A percentile compares a stretch with the other conserved stretches of the same genome.
phyloP scores from a whole-genome alignment of 2,113 vertebrate genomes.

The Tenrec ecaudatus region DNA sequence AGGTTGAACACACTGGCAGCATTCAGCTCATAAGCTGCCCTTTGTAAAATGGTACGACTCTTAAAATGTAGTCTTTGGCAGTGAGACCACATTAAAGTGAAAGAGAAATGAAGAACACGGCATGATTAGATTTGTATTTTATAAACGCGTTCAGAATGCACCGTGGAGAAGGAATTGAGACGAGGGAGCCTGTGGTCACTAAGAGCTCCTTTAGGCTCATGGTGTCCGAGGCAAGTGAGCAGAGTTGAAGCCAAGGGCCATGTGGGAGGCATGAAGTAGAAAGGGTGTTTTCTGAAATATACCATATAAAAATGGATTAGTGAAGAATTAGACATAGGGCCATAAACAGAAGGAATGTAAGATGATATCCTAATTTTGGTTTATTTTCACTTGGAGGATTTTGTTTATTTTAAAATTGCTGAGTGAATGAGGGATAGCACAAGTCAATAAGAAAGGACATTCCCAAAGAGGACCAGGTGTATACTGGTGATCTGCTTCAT shows the following conservation, averaged over 20 bases:
- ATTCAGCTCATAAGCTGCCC: too few relatives aligned
- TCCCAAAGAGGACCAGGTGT: not conserved
- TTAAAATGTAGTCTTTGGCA: slow-evolving; percentile 37
- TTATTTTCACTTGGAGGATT: not conserved
- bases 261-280: not conserved
- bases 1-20: too few relatives aligned
- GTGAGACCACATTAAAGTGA: not conserved
- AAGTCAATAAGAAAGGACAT: not conserved
- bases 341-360: not conserved
- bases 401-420: not conserved
- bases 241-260: not conserved
- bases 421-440: not conserved
- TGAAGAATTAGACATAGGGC: not conserved
- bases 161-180: not conserved
- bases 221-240: not conserved
- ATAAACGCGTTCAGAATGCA: not conserved
- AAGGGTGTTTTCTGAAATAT: not conserved
- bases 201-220: not conserved
- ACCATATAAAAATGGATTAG: not conserved
- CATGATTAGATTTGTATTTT: not conserved
- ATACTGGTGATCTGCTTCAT: not conserved
- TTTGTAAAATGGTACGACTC: too few relatives aligned
- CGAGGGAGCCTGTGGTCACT: not conserved
- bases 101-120: not conserved
- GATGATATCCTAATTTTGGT: not conserved